phyloP scores from a whole-genome alignment of 1,140 invertebrate genomes.

The Colletes latitarsis region DNA sequence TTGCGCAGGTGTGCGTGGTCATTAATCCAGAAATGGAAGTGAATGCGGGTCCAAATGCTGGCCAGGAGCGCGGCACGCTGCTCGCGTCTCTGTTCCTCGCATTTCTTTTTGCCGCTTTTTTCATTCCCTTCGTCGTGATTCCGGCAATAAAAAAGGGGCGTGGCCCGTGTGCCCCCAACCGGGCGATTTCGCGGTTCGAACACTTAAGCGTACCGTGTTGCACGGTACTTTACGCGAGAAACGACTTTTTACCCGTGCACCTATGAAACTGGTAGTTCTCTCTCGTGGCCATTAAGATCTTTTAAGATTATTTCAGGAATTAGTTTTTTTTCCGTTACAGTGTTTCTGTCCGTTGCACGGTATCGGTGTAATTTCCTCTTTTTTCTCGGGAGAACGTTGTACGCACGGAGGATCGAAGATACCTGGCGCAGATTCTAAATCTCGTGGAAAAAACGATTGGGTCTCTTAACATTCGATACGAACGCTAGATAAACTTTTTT shows the following conservation, averaged over 20 bases:
- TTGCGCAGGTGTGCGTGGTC: conserved; percentile 62
- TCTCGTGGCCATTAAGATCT: conserved; percentile 47
- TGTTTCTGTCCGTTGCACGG: background rate
- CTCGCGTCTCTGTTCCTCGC: conserved; percentile 26
- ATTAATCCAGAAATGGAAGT: conserved; percentile 69
- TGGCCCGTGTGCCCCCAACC: conserved; percentile 28
- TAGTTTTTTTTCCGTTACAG: background rate
- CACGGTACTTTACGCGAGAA: conserved; percentile 18
- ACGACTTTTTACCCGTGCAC: conserved; percentile 38
- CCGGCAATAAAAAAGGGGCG: conserved; percentile 57
- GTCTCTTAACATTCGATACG: too few species aligned
- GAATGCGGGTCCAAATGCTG: conserved; percentile 55
- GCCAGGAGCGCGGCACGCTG: conserved; percentile 21
- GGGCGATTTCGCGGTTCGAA: conserved; percentile 50
- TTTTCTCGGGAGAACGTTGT: background rate
- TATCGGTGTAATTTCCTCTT: background rate
- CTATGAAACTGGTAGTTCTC: conserved; percentile 41
- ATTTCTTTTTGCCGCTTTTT: background rate
- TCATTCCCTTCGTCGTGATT: background rate
- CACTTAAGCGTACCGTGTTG: conserved; percentile 27
- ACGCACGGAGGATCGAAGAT: background rate
- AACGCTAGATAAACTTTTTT: too few species aligned
- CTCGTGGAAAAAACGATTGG: background rate
- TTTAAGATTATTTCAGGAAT: conserved; percentile 42
- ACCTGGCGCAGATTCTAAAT: background rate